These are phyloP conservation scores for Melanerpes aurifrons DNA, from an alignment of 2,113 vertebrate species.

Conservation along the genomic window DNA sequence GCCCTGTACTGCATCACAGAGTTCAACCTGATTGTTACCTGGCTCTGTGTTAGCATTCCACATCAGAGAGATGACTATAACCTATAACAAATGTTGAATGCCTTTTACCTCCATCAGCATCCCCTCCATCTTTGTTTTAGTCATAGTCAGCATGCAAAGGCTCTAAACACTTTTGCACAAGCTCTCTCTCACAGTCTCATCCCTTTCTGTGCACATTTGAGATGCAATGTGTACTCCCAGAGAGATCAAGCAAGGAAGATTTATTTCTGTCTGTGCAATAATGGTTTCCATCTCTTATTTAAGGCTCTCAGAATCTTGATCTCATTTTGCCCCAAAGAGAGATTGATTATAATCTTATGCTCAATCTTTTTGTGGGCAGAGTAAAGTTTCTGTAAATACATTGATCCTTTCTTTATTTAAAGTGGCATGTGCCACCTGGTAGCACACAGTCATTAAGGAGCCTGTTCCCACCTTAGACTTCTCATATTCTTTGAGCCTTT, in stretches of 20 bases:
- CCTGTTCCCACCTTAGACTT: neutral
- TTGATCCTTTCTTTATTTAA: neutral
- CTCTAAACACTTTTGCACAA: neutral
- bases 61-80: neutral
- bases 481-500: neutral
- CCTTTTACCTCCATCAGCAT: neutral
- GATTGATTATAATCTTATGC: neutral
- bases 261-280: neutral
- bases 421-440: neutral
- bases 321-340: neutral
- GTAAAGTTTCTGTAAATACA: neutral
- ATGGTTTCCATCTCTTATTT: neutral
- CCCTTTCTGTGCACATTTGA: neutral
- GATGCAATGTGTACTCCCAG: neutral
- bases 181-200: neutral
- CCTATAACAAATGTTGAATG: neutral
- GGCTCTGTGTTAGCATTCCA: no score
- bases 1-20: rapidly evolving
- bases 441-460: neutral
- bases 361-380: neutral
- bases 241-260: rapidly evolving
- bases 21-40: neutral
- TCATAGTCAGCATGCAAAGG: neutral
- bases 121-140: neutral
- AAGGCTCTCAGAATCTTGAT: neutral